Evolutionary conservation across 1,140 invertebrate genomes (phyloP), one percentile per base, ranked within the genome.

Genomic region (Heliothis virescens): DNA sequence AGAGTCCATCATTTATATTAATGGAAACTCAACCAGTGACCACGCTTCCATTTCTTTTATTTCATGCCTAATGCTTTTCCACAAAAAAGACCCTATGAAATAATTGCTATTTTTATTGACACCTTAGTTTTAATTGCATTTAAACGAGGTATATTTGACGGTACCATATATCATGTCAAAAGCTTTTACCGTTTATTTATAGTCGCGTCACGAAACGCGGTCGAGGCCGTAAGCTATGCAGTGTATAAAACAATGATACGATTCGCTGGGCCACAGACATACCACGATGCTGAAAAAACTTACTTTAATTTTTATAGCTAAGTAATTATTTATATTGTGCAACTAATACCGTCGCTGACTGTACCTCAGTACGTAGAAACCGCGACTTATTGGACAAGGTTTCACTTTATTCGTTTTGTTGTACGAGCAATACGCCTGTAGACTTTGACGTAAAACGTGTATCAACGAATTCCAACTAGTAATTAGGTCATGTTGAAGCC

Each of bases 201-300:
- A 79, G 67, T 72, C 67, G 10, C 62, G 65, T 79, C 67, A 72
- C 77, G 65, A 65, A 79, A 79, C 26, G 65, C 77, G 77, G 65
- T 79, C 77, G 77, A 79, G 77, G 77, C 57, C 57, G 76, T 67
- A 57, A 69, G 76, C 62, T 57, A 59, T 69, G 76, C 76, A 69
- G 62, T 67, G 65, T 67, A 69, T 63, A 77, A 55, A 69, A 78
- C 76, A 78, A 67, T 69, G 76, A 63, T 78, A 78, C 63, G 76
- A 63, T 50, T 67, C 50, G 73, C 73, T 75, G 57, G 13, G 26
- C 47, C 59, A 52, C 18, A 11, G 21, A 11, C 57, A 29, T 26
- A 29, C 18, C 29, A 69, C 29, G 16, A 18, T 34, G 50, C 48
- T 63, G 48, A 50, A 74, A 81, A 74, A 74, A 62, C 65, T 77